Base-by-base conservation (phyloP, 2,888 invertebrate species). In the Diogma glabrata region DNA sequence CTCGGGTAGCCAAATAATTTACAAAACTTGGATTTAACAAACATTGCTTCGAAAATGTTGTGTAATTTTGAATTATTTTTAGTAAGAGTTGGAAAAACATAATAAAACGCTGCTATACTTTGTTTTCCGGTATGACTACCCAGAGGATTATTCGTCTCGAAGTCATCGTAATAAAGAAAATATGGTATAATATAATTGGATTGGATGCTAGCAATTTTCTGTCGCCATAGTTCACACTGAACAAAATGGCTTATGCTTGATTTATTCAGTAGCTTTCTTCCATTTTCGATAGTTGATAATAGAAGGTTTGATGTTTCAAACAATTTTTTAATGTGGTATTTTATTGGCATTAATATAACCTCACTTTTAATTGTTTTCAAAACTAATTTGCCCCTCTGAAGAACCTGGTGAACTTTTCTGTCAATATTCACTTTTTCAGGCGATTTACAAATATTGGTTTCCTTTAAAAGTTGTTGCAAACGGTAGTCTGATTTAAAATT, bases 1-100 rank as follows among this genome's bases (percentile, higher is more conserved):
- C 46, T 49, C 53, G 36, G 36, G 45, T 51, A 47, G 49, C 53
- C 53, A 54, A 51, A 48, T 51, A 47, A 43, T 36, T 51, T 50
- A 49, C 52, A 49, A 47, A 48, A 48, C 50, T 48, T 48, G 48
- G 50, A 50, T 52, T 52, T 52, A 16, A 54, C 47, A 51, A 54
- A 51, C 48, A 51, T 52, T 36, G 52, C 52, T 43, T 50, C 38
- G 52, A 52, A 54, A 51, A 54, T 26, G 51, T 54, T 53, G 49
- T 49, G 28, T 28, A 54, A 50, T 40, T 47, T 49, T 36, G 49
- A 51, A 50, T 20, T 19, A 3, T 28, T 12, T 4, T 30, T 14
- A 14, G 54, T 50, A 48, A 54, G 20, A 19, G 14, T 40, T 52
- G 54, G 50, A 38, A 54, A 52, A 50, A 26, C 50, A 49, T 54